Evolutionary conservation across 2,888 invertebrate genomes (phyloP).

Genomic region (Aphodius sticticus): DNA sequence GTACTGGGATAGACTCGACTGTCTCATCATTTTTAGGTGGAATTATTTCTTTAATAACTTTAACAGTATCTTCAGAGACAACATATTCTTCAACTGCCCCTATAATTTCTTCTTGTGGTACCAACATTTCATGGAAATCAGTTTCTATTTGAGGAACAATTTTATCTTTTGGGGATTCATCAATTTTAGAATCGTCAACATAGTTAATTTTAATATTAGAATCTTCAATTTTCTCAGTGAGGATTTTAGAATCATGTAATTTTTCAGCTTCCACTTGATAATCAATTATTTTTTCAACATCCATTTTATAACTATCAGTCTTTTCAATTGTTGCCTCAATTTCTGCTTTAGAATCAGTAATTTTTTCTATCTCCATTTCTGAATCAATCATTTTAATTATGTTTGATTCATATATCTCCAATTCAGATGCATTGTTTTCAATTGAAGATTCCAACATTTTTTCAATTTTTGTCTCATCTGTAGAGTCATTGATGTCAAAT

Average conservation of each 20-base stretch:
- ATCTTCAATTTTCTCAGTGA: not conserved
- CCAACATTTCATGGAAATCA: not conserved
- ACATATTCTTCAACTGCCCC: not conserved
- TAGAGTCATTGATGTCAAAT: not conserved
- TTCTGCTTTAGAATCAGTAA: not conserved
- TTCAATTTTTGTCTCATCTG: constrained; percentile 15
- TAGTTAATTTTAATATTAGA: not conserved
- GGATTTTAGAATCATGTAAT: not conserved
- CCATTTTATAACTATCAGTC: constrained; percentile 28
- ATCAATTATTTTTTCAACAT: constrained; percentile 36
- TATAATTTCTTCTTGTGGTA: not conserved
- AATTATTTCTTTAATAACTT: constrained; percentile 39
- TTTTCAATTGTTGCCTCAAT: constrained; percentile 6
- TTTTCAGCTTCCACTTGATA: constrained; percentile 12
- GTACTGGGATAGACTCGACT: not conserved
- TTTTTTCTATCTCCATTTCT: constrained; percentile 24
- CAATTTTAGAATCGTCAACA: constrained; percentile 9
- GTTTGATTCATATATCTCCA: not conserved
- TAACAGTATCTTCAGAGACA: constrained; percentile 11
- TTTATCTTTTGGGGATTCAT: constrained; percentile 17
- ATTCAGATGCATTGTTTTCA: not conserved
- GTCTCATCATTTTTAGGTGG: constrained; percentile 35
- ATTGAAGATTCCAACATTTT: not conserved
- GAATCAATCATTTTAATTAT: constrained; percentile 5
- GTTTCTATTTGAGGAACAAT: not conserved